Base-by-base conservation (phyloP, 1,140 invertebrate genomes). In the Cephus cinctus region DNA sequence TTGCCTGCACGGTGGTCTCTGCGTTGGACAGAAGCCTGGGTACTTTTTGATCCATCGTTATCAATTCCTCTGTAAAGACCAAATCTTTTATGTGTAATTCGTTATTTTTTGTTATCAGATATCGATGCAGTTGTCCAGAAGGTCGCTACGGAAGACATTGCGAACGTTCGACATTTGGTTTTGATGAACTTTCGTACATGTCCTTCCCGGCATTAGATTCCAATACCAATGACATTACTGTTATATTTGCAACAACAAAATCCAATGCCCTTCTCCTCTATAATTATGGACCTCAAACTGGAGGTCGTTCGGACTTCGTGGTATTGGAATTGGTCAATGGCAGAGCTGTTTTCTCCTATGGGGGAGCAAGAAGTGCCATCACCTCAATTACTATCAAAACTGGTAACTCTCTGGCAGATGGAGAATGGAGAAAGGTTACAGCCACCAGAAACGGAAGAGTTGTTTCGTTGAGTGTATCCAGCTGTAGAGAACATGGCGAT, bases 241-340 rank as follows among this genome's bases (percentile, higher is more conserved):
- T 96, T 19, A 86, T 90, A 15, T 96, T 97, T 71, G 89, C 94
- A 8, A 97, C 94, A 0, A 91, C 87, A 0, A 94, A 94, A 69
- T 81, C 83, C 0, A 85, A 95, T 68, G 86, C 91, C 1, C 76
- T 98, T 4, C 71, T 98, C 0, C 77, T 95, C 0, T 97, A 96
- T 72, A 96, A 96, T 57, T 96, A 89, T 61, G 93, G 92, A 1
- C 76, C 83, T 0, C 89, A 90, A 64, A 89, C 83, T 31, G 89
- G 91, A 19, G 92, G 92, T 2, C 77, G 92, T 55, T 94, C 92
- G 0, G 93, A 96, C 67, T 97, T 96, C 66, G 83, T 98, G 20
- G 92, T 94, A 0, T 80, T 98, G 30, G 92, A 98, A 75, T 67
- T 98, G 39, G 78, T 94, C 1, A 81, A 85, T 25, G 91, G 92